A percentile compares a stretch with the other conserved stretches of the same genome.
These are phyloP conservation scores for Solenodon paradoxus DNA, from an alignment of 2,113 vertebrate genomes.

Conservation along the genomic window DNA sequence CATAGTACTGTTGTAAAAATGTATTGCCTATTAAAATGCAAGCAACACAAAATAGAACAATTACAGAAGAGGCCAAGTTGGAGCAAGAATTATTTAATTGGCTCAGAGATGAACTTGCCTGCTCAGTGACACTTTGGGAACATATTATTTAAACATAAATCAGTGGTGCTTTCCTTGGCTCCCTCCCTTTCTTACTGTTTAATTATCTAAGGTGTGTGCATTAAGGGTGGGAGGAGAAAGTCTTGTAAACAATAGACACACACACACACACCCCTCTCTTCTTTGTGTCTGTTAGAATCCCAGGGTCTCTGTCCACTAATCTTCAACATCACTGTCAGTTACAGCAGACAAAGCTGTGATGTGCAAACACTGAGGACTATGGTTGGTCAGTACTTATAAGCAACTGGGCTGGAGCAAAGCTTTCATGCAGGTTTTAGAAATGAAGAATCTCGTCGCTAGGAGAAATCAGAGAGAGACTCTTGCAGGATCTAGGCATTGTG, in stretches of 20 bases:
- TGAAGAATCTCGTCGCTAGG: neutral
- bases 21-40: conserved; percentile 11
- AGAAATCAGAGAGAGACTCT: neutral
- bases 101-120: conserved; percentile 70
- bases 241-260: neutral
- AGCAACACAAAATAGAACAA: conserved; percentile 59
- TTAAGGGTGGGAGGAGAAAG: neutral
- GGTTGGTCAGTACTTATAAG: neutral
- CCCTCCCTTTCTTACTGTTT: conserved; percentile 46
- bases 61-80: conserved; percentile 31
- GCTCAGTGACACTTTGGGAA: conserved; percentile 63
- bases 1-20: conserved; percentile 2
- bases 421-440: neutral
- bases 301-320: neutral
- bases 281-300: neutral
- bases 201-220: conserved; percentile 54
- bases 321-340: neutral
- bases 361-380: neutral
- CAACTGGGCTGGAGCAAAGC: neutral
- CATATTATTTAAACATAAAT: conserved; percentile 63
- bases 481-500: conserved; percentile 33
- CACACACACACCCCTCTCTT: neutral
- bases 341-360: neutral
- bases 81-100: conserved; percentile 75
- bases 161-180: conserved; percentile 50